Evolutionary conservation across 2,888 invertebrate species (phyloP), one percentile per base, ranked within the genome.

Genomic region (Drosophila mettleri): DNA sequence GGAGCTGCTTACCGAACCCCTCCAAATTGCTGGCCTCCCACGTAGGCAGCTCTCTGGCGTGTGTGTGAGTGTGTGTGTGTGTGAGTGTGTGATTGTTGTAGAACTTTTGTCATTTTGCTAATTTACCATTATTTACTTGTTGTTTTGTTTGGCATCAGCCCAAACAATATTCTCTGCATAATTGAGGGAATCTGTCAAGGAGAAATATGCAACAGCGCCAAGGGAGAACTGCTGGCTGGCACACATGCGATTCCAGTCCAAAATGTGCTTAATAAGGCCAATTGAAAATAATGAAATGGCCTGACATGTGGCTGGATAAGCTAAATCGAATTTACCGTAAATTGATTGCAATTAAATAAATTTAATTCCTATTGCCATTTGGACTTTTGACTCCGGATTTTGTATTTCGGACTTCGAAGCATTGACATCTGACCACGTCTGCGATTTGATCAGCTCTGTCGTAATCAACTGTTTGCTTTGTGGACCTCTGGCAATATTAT

Each of bases 41-140:
- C 12, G 38, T 24, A 34, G 27, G 16, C 9, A 5, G 38, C n/a
- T n/a, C n/a, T n/a, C n/a, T n/a, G n/a, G n/a, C 6, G 38, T 4
- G 12, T 3, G 43, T 16, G 43, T 45, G 38, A 38, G 22, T 53
- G 58, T 31, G 34, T 36, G 27, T 51, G 55, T 34, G 53, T 29
- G 49, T 16, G 48, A 65, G 55, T 22, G 34, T 69, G 39, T 52
- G 73, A 71, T 65, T 80, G 71, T 80, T 71, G 67, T 74, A 58
- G 60, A 79, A 77, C 78, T 79, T 80, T 79, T 74, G 74, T 79
- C 77, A 81, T 81, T 81, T 79, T 74, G 79, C 80, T 81, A 81
- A 81, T 81, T 81, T 81, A 77, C 80, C 78, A 80, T 80, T 77
- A 80, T 80, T 79, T 79, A 74, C 80, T 80, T 74, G 79, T 69